Percentiles rank a stretch among this genome's conserved stretches.
Evolutionary conservation across 2,888 invertebrate genomes (phyloP).

Genomic region (Graphium colonna): DNA sequence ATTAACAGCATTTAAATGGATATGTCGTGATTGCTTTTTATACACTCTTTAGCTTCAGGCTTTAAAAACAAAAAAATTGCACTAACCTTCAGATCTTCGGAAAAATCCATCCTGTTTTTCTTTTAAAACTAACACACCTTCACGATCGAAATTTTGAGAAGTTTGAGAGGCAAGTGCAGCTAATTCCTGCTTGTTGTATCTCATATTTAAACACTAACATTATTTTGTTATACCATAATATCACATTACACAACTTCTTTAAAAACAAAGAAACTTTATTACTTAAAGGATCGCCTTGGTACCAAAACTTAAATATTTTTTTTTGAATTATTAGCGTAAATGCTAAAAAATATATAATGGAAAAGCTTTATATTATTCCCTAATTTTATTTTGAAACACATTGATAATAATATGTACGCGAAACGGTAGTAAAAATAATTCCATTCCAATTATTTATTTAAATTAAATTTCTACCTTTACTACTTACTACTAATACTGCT

Average conservation of each 20-base stretch:
- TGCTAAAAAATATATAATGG: background rate
- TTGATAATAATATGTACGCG: background rate
- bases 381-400: background rate
- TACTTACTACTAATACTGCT: no score
- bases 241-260: slow-evolving; percentile 8
- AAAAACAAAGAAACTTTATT: slow-evolving; percentile 2
- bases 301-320: background rate
- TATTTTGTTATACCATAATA: slow-evolving; percentile 7
- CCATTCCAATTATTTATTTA: background rate
- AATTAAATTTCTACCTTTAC: no score
- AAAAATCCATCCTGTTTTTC: slow-evolving; percentile 96
- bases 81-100: slow-evolving; percentile 93
- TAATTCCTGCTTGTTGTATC: slow-evolving; percentile 94
- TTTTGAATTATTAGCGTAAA: background rate
- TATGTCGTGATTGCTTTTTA: no score
- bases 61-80: slow-evolving; percentile 1
- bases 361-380: background rate
- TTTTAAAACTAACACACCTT: slow-evolving; percentile 91
- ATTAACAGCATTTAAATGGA: no score
- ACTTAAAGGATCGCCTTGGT: background rate
- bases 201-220: slow-evolving; percentile 78
- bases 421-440: background rate
- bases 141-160: slow-evolving; percentile 93
- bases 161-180: slow-evolving; percentile 91
- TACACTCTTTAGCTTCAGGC: background rate